Percentiles rank a stretch among this genome's conserved stretches.
Evolutionary conservation across 64 coral and sea anemone genomes (phyloP).

Genomic region (Anthopleura sola): DNA sequence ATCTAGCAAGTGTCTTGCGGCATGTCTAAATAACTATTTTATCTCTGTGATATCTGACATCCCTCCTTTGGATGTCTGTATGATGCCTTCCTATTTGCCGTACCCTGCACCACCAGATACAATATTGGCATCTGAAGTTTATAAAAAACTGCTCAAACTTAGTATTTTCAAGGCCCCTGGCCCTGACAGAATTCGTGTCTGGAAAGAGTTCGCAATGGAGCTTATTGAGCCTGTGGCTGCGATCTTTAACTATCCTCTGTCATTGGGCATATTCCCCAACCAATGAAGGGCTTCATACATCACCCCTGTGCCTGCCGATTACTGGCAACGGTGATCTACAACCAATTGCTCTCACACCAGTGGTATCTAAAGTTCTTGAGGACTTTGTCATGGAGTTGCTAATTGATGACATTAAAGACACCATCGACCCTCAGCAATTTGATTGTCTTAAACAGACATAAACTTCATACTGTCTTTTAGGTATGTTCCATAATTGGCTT

Average conservation of each 20-base stretch:
- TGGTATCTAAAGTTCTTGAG: constrained; percentile 32
- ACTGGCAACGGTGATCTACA: neutral
- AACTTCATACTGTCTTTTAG: neutral
- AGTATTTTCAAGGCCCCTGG: neutral
- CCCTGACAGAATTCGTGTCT: neutral
- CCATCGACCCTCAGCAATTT: constrained; percentile 39
- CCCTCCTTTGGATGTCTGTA: neutral
- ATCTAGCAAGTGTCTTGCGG: neutral
- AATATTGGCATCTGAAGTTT: neutral
- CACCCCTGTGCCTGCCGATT: neutral
- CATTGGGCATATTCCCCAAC: neutral
- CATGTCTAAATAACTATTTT: neutral
- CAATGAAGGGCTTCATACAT: constrained; percentile 29
- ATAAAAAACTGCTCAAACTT: neutral
- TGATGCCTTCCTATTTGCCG: neutral
- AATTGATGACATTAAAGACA: constrained; percentile 22
- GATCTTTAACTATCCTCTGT: constrained; percentile 34
- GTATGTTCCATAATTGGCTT: neutral
- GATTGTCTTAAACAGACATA: constrained; percentile 15
- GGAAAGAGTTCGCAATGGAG: constrained; percentile 27
- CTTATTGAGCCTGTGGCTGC: neutral
- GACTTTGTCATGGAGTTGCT: neutral
- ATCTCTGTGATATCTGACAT: neutral
- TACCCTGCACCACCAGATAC: neutral
- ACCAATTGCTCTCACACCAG: constrained; percentile 34